These are phyloP conservation scores for Helicoverpa zea DNA, from an alignment of 1,140 invertebrate genomes.

Conservation along the genomic window DNA sequence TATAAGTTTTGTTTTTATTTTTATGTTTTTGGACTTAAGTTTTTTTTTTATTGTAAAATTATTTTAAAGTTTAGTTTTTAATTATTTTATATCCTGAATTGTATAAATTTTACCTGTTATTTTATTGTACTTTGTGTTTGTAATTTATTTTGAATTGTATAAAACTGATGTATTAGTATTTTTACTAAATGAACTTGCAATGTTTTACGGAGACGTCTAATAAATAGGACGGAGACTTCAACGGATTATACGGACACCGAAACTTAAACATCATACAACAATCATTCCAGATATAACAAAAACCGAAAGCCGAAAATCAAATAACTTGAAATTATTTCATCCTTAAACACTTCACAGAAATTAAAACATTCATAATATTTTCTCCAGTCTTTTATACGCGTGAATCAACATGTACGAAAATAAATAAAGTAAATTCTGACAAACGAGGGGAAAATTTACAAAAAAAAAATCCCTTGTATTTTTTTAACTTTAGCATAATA, in stretches of 20 bases:
- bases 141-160: not conserved
- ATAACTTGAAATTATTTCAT: too few species aligned
- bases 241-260: too few species aligned
- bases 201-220: not conserved
- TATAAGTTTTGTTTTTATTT: not conserved
- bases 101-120: not conserved
- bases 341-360: too few species aligned
- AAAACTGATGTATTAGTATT: not conserved
- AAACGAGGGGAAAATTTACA: not conserved
- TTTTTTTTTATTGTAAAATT: constrained; percentile 30
- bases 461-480: not conserved
- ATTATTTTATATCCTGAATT: not conserved
- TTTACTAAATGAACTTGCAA: not conserved
- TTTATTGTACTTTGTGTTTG: not conserved
- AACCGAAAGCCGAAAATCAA: too few species aligned
- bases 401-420: not conserved
- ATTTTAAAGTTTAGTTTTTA: not conserved
- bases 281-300: too few species aligned
- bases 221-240: too few species aligned
- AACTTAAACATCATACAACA: too few species aligned
- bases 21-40: constrained; percentile 49
- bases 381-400: not conserved
- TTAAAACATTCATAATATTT: too few species aligned
- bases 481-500: constrained; percentile 36
- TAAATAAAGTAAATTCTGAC: not conserved